Percentiles rank a stretch among this genome's conserved stretches.
Conservation (phyloP, 2,888 invertebrate genomes). For the Agrochola lota region DNA sequence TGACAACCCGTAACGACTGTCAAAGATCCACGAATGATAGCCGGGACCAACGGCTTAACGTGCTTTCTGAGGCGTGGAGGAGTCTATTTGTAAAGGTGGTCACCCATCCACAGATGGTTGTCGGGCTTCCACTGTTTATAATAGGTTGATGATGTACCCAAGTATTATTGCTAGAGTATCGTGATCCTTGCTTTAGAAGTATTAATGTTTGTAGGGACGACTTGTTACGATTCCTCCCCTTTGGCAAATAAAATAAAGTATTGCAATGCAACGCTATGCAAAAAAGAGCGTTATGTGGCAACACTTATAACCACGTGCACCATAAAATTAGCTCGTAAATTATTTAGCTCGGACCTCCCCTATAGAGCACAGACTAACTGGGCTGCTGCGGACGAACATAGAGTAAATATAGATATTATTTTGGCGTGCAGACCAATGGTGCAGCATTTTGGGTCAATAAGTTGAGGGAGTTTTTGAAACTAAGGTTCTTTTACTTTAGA, state of each 20-base stretch:
- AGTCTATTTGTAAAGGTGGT: too few species aligned
- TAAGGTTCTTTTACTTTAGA: background rate
- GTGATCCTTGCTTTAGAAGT: background rate
- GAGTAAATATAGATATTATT: constrained; percentile 9
- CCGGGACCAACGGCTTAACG: too few species aligned
- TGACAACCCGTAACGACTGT: too few species aligned
- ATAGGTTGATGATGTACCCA: too few species aligned
- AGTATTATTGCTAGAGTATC: background rate
- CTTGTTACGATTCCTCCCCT: constrained; percentile 1
- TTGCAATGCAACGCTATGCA: constrained; percentile 9
- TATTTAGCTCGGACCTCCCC: constrained; percentile 36
- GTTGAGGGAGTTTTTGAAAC: background rate
- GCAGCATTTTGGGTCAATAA: too few species aligned
- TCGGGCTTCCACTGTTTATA: background rate
- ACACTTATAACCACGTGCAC: constrained; percentile 53
- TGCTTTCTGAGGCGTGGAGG: too few species aligned
- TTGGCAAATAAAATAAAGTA: constrained; percentile 40
- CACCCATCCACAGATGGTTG: too few species aligned
- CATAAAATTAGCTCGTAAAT: constrained; percentile 57
- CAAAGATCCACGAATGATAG: too few species aligned
- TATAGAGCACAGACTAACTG: constrained; percentile 38
- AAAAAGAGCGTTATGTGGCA: constrained; percentile 45
- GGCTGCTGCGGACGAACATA: background rate
- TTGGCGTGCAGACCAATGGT: background rate
- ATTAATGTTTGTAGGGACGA: background rate